phyloP scores from a whole-genome alignment of 2,113 vertebrate genomes.

The Calonectris borealis region DNA sequence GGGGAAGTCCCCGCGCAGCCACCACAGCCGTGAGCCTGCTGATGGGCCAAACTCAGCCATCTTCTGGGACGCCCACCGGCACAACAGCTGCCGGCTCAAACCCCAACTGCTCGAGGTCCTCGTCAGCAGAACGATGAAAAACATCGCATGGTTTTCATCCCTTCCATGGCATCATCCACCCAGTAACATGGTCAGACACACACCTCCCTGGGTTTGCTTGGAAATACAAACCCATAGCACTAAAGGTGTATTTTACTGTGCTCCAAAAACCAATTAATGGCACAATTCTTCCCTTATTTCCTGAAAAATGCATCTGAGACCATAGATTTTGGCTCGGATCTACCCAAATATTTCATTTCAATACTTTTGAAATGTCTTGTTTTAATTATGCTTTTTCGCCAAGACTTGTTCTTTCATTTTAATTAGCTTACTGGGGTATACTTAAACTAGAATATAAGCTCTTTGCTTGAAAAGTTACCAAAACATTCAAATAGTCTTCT shows the following conservation, averaged over 20 bases:
- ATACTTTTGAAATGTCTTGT: background rate
- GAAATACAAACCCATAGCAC: background rate
- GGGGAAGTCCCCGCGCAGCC: background rate
- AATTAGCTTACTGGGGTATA: slow-evolving; percentile 3
- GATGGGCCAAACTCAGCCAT: background rate
- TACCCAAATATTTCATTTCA: slow-evolving; percentile 2
- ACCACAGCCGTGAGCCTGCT: background rate
- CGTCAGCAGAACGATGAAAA: background rate
- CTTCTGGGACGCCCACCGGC: background rate
- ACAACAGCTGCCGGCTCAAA: background rate
- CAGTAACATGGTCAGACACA: background rate
- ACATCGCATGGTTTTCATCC: rapidly evolving
- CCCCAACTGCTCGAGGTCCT: background rate
- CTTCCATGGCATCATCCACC: background rate
- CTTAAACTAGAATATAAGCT: background rate
- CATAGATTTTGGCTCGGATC: background rate
- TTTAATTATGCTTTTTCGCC: background rate
- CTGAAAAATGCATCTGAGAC: background rate
- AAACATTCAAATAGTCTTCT: background rate
- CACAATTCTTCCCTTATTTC: background rate
- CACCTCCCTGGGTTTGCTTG: background rate
- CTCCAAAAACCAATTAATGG: background rate
- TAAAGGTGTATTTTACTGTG: background rate
- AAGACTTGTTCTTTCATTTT: background rate
- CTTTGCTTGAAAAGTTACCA: slow-evolving; percentile 15